Conservation (phyloP, 2,113 vertebrate genomes). For the Pagrus major region DNA sequence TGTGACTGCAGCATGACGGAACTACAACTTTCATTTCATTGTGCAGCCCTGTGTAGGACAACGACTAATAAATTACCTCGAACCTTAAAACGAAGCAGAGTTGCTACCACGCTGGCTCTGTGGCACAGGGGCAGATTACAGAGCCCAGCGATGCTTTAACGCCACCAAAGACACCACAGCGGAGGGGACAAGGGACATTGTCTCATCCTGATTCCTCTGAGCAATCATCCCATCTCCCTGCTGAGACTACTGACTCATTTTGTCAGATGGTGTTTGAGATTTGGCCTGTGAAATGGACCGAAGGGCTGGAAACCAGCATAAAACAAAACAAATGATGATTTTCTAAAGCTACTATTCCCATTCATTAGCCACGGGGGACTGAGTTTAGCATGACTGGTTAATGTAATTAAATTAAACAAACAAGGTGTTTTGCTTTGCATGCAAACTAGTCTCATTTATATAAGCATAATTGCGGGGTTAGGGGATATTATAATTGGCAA, state of each 20-base stretch:
- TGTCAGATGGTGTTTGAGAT: constrained; percentile 52
- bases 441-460: background rate
- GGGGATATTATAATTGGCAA: constrained; percentile 17
- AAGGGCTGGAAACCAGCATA: constrained; percentile 2
- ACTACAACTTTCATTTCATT: too few species aligned
- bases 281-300: constrained; percentile 38
- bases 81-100: background rate
- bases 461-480: constrained; percentile 9
- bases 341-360: constrained; percentile 10
- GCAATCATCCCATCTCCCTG: constrained; percentile 23
- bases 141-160: background rate
- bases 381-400: constrained; percentile 44
- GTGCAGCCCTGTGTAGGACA: too few species aligned
- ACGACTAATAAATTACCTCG: too few species aligned
- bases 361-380: constrained; percentile 38
- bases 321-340: background rate
- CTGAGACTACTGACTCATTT: constrained; percentile 47
- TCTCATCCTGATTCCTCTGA: constrained; percentile 32
- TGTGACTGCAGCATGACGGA: too few species aligned
- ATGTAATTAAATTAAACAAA: constrained; percentile 48
- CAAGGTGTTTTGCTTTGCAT: constrained; percentile 24
- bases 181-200: background rate
- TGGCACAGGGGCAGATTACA: constrained; percentile 1
- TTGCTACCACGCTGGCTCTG: background rate
- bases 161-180: constrained; percentile 6